A percentile compares a stretch with the other conserved stretches of the same genome.
These are phyloP conservation scores for Dendrophyllia cribrosa DNA, from an alignment of 64 coral and sea anemone species.

Conservation along the genomic window DNA sequence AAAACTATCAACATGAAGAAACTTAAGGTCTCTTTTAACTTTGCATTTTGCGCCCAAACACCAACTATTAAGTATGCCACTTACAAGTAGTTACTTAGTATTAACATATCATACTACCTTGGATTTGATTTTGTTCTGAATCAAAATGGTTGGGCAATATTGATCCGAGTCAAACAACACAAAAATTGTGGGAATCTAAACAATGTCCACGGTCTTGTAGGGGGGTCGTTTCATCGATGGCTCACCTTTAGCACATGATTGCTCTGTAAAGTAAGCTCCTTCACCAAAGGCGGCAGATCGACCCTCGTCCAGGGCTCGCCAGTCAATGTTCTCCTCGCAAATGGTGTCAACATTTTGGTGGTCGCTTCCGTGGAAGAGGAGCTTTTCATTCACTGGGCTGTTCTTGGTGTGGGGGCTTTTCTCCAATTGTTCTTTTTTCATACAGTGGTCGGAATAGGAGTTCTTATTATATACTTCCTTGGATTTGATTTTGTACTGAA, in stretches of 20 bases:
- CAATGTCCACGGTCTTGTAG: background rate
- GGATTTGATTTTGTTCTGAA: conserved; percentile 27
- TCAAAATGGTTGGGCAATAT: conserved; percentile 44
- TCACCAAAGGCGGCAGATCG: conserved; percentile 24
- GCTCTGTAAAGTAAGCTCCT: conserved; percentile 41
- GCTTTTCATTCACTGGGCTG: conserved; percentile 12
- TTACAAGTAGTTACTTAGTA: background rate
- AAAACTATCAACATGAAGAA: too few relatives aligned
- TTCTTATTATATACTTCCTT: background rate
- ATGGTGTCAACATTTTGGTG: conserved; percentile 5
- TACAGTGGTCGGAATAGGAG: background rate
- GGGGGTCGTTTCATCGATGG: conserved; percentile 6
- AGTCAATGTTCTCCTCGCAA: conserved; percentile 64
- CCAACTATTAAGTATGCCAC: background rate
- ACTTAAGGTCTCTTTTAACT: too few relatives aligned
- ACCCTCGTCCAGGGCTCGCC: conserved; percentile 22
- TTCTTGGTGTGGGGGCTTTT: background rate
- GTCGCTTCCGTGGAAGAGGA: conserved; percentile 45
- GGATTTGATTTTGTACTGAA: conserved; percentile 32
- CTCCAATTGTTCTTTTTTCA: conserved; percentile 39
- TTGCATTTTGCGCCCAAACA: background rate
- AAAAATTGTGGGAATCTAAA: conserved; percentile 10
- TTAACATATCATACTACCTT: conserved; percentile 33
- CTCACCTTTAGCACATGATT: conserved; percentile 43
- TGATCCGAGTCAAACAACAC: conserved; percentile 56